phyloP scores from a whole-genome alignment of 2,113 vertebrate species.

The Alethe castanea region DNA sequence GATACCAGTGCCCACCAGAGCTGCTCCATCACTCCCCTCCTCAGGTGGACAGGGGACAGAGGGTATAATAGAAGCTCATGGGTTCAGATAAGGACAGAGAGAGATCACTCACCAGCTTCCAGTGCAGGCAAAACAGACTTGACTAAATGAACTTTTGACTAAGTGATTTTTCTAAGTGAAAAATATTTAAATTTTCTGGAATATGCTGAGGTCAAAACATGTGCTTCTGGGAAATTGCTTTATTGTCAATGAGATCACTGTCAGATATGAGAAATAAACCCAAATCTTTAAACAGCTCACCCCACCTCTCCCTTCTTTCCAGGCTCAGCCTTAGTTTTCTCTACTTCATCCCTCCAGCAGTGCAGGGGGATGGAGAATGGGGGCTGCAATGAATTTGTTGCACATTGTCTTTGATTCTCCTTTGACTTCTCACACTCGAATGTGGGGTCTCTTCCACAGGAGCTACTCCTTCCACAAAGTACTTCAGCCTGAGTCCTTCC shows the following conservation, averaged over 20 bases:
- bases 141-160: neutral
- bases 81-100: neutral
- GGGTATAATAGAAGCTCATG: neutral
- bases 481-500: neutral
- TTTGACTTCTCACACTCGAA: neutral
- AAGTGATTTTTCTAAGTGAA: too few relatives aligned
- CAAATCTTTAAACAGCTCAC: neutral
- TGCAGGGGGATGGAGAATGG: neutral
- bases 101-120: neutral
- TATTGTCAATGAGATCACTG: neutral
- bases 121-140: neutral
- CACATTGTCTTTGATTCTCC: neutral
- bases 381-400: neutral
- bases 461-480: neutral
- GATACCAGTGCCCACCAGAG: neutral
- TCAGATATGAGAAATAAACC: neutral
- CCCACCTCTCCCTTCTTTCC: neutral
- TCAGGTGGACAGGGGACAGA: neutral
- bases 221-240: neutral
- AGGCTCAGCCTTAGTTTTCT: neutral
- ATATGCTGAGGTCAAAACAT: too few relatives aligned
- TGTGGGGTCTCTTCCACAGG: neutral
- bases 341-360: neutral
- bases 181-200: too few relatives aligned
- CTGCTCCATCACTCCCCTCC: accelerated